A percentile compares a stretch with the other conserved stretches of the same genome.
Evolutionary conservation across 2,888 invertebrate species (phyloP).

Genomic region (Rhaphigaster nebulosa): DNA sequence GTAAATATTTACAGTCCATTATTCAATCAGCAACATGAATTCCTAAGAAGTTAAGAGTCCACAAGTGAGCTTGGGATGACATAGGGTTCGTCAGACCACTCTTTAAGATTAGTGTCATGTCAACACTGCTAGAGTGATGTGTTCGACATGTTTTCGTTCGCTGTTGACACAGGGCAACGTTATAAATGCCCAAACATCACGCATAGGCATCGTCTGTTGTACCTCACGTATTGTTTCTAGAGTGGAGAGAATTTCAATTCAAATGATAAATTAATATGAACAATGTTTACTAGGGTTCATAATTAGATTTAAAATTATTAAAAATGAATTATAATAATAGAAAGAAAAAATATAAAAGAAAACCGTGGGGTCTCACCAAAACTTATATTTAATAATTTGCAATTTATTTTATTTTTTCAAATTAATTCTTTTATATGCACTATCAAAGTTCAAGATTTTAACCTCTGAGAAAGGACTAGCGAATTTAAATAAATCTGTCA

Average conservation of each 20-base stretch:
- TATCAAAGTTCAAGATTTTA: too few relatives aligned
- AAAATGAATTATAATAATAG: not conserved
- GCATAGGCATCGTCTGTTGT: not conserved
- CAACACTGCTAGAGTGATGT: not conserved
- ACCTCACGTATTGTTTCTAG: not conserved
- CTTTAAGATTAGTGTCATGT: constrained; percentile 28
- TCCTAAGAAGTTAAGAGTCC: not conserved
- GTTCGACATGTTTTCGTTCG: not conserved
- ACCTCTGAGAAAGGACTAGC: too few relatives aligned
- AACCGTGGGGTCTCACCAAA: too few relatives aligned
- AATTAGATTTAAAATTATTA: too few relatives aligned
- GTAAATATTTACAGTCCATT: not conserved
- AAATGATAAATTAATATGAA: not conserved
- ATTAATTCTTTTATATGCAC: too few relatives aligned
- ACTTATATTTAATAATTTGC: too few relatives aligned
- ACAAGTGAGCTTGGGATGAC: not conserved
- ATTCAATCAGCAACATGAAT: not conserved
- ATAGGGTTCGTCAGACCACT: not conserved
- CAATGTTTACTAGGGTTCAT: not conserved
- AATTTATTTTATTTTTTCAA: too few relatives aligned
- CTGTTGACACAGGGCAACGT: not conserved
- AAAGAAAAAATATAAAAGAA: not conserved
- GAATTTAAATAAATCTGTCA: too few relatives aligned
- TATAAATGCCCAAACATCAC: not conserved
- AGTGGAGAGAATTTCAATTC: not conserved